A percentile compares a stretch with the other conserved stretches of the same genome.
phyloP scores from a whole-genome alignment of 1,140 invertebrate species.

The Mylabris phalerata region DNA sequence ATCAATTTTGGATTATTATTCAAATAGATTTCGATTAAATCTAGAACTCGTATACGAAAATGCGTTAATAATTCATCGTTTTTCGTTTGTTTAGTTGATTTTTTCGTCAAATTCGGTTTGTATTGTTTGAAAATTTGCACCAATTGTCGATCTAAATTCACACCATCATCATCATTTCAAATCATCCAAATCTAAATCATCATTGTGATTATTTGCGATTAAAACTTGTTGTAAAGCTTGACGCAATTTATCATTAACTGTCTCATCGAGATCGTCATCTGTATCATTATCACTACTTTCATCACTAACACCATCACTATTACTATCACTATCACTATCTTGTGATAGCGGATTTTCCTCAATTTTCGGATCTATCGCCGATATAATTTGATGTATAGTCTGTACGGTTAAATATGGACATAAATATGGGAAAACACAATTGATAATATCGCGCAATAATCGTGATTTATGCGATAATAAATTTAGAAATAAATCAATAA shows the following conservation, averaged over 20 bases:
- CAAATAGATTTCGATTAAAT: slow-evolving; percentile 63
- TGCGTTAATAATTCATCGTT: slow-evolving; percentile 59
- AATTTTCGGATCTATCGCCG: slow-evolving; percentile 61
- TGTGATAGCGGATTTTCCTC: slow-evolving; percentile 50
- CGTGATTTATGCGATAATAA: slow-evolving; percentile 63
- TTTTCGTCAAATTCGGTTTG: slow-evolving; percentile 49
- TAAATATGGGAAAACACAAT: slow-evolving; percentile 64
- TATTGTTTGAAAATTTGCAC: slow-evolving; percentile 63
- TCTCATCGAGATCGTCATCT: slow-evolving; percentile 54
- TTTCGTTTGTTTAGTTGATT: slow-evolving; percentile 56
- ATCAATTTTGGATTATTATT: slow-evolving; percentile 59
- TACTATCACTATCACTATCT: slow-evolving; percentile 8
- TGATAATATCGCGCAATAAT: slow-evolving; percentile 59
- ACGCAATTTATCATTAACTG: slow-evolving; percentile 57
- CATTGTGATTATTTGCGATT: slow-evolving; percentile 44
- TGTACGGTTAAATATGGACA: slow-evolving; percentile 59
- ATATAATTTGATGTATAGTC: slow-evolving; percentile 64
- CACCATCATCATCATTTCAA: slow-evolving; percentile 69
- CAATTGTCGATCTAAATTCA: slow-evolving; percentile 60
- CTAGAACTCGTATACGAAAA: slow-evolving; percentile 61
- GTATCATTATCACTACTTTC: slow-evolving; percentile 39
- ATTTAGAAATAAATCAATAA: slow-evolving; percentile 68
- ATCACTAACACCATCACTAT: slow-evolving; percentile 46
- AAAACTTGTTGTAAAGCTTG: slow-evolving; percentile 58
- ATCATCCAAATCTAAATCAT: slow-evolving; percentile 67